Evolutionary conservation across 2,888 invertebrate genomes (phyloP).

Genomic region (Mythimna vitellina): DNA sequence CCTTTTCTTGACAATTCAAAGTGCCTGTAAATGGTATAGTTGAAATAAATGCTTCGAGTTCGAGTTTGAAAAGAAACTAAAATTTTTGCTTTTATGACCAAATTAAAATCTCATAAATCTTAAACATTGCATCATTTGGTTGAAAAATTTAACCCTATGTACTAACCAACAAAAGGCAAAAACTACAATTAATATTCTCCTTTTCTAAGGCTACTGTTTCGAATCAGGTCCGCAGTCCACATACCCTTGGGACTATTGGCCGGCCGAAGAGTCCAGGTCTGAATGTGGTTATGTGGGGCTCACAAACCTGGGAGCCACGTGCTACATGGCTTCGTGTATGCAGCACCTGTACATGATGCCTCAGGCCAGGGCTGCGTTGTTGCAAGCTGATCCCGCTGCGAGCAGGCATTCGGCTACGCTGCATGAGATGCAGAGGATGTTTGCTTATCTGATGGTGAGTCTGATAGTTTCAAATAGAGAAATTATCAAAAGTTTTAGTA

Average conservation of each 20-base stretch:
- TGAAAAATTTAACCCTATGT: not conserved
- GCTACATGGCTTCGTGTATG: slow-evolving; percentile 99
- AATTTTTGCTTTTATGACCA: not conserved
- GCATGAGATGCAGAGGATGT: slow-evolving; percentile 97
- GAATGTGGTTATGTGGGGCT: slow-evolving; percentile 98
- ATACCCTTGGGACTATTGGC: slow-evolving; percentile 99
- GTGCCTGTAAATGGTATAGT: too few relatives aligned
- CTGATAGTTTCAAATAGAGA: not conserved
- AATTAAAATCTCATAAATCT: not conserved
- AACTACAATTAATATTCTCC: slow-evolving; percentile 28
- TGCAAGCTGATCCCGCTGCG: slow-evolving; percentile 93
- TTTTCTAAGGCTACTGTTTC: slow-evolving; percentile 48
- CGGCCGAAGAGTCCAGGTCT: slow-evolving; percentile 98
- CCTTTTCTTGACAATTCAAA: too few relatives aligned
- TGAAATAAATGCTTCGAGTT: too few relatives aligned
- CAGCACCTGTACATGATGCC: slow-evolving; percentile 99
- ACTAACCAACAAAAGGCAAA: slow-evolving; percentile 7
- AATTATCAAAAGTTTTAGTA: too few relatives aligned
- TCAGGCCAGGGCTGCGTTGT: slow-evolving; percentile 95
- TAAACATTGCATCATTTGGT: not conserved
- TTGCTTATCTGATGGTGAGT: slow-evolving; percentile 95
- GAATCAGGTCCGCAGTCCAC: slow-evolving; percentile 93
- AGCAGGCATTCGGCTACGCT: slow-evolving; percentile 96
- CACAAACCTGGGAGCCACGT: slow-evolving; percentile 98
- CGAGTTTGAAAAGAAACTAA: not conserved